phyloP scores from a whole-genome alignment of 1,140 invertebrate genomes.

The Chlorops oryzae region DNA sequence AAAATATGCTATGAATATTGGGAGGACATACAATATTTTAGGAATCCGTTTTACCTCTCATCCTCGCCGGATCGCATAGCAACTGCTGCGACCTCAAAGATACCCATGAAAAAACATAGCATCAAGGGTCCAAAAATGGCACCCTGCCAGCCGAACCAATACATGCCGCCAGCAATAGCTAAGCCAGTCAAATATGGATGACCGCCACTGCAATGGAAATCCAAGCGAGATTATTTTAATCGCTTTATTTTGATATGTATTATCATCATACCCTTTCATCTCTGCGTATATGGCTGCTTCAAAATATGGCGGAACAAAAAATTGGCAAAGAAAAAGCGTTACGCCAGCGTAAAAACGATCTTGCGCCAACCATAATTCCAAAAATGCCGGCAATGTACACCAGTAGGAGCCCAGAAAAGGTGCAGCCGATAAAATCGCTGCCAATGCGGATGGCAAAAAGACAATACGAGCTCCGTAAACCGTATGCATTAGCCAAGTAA shows the following conservation, averaged over 20 bases:
- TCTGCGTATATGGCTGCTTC: conserved; percentile 95
- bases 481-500: conserved; percentile 96
- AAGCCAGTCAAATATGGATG: conserved; percentile 98
- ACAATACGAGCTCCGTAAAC: conserved; percentile 92
- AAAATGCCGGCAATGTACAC: conserved; percentile 84
- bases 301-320: conserved; percentile 85
- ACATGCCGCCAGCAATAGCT: conserved; percentile 96
- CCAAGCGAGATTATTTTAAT: background rate
- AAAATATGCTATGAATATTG: conserved; percentile 10
- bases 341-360: conserved; percentile 68
- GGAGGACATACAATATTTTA: conserved; percentile 19
- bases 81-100: conserved; percentile 42
- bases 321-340: conserved; percentile 70
- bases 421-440: conserved; percentile 85
- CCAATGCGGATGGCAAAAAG: conserved; percentile 88
- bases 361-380: conserved; percentile 91
- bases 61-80: conserved; percentile 39
- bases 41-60: conserved; percentile 30
- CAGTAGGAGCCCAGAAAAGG: conserved; percentile 93
- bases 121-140: conserved; percentile 93
- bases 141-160: conserved; percentile 92
- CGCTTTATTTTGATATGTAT: background rate
- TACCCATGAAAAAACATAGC: conserved; percentile 60
- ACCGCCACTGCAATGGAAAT: conserved; percentile 62
- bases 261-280: conserved; percentile 80